phyloP scores from a whole-genome alignment of 1,140 invertebrate species.

The Drosophila ercepeae region DNA sequence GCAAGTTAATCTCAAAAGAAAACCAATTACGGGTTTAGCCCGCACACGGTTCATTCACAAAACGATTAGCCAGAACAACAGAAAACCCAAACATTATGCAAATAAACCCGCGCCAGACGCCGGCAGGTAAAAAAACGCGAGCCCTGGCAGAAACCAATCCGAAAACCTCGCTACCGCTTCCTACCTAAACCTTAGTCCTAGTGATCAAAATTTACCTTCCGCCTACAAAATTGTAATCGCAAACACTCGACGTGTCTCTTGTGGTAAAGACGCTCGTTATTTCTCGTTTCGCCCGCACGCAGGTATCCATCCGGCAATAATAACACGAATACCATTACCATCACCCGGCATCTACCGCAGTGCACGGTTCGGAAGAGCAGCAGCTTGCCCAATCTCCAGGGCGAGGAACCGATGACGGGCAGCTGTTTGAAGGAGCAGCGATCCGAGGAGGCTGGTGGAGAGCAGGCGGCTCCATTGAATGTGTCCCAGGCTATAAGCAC shows the following conservation, averaged over 20 bases:
- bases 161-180: slow-evolving; percentile 8
- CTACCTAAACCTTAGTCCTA: slow-evolving; percentile 32
- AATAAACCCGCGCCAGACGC: slow-evolving; percentile 32
- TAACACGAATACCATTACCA: slow-evolving; percentile 84
- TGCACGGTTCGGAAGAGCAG: slow-evolving; percentile 87
- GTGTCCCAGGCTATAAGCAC: slow-evolving; percentile 85
- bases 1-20: slow-evolving; percentile 39
- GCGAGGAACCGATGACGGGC: slow-evolving; percentile 33
- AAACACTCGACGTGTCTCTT: slow-evolving; percentile 60
- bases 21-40: slow-evolving; percentile 24
- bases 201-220: slow-evolving; percentile 27
- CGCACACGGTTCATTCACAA: slow-evolving; percentile 43
- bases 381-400: slow-evolving; percentile 89
- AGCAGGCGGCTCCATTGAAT: slow-evolving; percentile 62
- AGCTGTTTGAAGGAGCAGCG: slow-evolving; percentile 45
- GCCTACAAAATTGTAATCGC: slow-evolving; percentile 57
- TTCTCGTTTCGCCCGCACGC: slow-evolving; percentile 65
- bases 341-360: slow-evolving; percentile 68
- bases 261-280: slow-evolving; percentile 77
- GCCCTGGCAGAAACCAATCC: slow-evolving; percentile 39
- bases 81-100: slow-evolving; percentile 36
- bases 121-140: slow-evolving; percentile 27
- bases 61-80: slow-evolving; percentile 24
- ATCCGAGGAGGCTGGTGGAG: slow-evolving; percentile 7
- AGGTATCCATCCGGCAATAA: slow-evolving; percentile 92